Base-by-base conservation (phyloP, 2,888 invertebrate genomes). In the Oscheius sp. region DNA sequence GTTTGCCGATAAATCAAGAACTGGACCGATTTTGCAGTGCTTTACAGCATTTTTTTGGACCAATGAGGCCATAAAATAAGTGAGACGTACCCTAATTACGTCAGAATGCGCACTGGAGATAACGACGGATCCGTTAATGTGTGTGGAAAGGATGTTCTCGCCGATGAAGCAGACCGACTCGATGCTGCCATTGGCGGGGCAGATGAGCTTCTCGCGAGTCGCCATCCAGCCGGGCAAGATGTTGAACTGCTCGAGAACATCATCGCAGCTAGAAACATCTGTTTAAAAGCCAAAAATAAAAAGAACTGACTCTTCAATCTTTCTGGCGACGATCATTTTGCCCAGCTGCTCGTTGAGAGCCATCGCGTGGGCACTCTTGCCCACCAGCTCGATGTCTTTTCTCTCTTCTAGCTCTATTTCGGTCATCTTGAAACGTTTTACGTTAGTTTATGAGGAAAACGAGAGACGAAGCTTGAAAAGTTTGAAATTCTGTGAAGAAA, bases 181-280 rank as follows among this genome's bases (percentile, higher is more conserved):
- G 29, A 76, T 63, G 21, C 72, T 47, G 11, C 76, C 76, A 60
- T 74, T 73, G n/a, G 10, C 35, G 13, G 70, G 74, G 35, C 55
- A 60, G 55, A 73, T 74, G n/a, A 73, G 13, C 76, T 76, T 70
- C 55, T 82, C 82, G 3, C 73, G 76, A 4, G 77, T 70, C 0
- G 76, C 75, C 5, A 79, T 37, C 80, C 80, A 79, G 33, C 75
- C 74, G 33, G 73, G 75, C 2, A 83, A 72, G 47, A 81, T 72
- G 62, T 79, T 83, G 63, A 75, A 79, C 68, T 81, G 78, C 65
- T 83, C 83, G 29, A 83, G 35, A 33, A 79, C 75, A 57, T 81
- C 83, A 59, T 79, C 76, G 10, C 73, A 10, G 53, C 65, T 73
- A 32, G 42, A 73, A 2, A 9, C 1, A 51, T 9, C 5, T n/a